Base-by-base conservation (phyloP, 2,888 invertebrate species). In the Beris morrisii region DNA sequence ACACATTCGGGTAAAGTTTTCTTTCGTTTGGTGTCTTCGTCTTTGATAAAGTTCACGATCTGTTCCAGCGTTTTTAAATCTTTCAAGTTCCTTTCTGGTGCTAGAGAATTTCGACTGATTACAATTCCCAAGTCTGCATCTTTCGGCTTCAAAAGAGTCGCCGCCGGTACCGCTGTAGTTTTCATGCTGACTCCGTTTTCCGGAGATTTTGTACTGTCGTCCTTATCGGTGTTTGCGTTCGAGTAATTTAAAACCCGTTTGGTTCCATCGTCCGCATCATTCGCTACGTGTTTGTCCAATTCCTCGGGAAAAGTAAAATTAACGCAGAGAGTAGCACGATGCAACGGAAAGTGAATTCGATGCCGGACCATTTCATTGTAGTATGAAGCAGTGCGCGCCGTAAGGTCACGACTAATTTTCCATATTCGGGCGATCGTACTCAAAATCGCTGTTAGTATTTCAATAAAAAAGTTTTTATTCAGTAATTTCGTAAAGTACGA, bases 391-490 rank as follows among this genome's bases (percentile, higher is more conserved):
- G 74, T 75, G 48, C 64, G 67, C 56, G 72, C 76, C 4, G 72
- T 65, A 13, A 77, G 68, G 15, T 71, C 63, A 2, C 68, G 67
- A 43, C 74, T 74, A 0, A 76, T 53, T 53, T 70, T 74, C 64
- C 75, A 71, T 5, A 78, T 70, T 61, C 76, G 77, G 2, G 76
- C 74, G 9, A 77, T 66, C 0, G 76, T 75, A 11, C 78, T 75
- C n/a, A 79, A 32, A 0, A 78, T 67, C 9, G 79, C 63, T 0
- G 76, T 75, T 0, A 73, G 71, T 0, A 71, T 74, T n/a, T 80
- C 80, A 71, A 79, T 72, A 46, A 79, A 80, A 64, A 70, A 78
- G 66, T 75, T 75, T 9, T 69, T 73, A 3, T 72, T 73, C 12
- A 80, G 68, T 66, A 79, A 67, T 69, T 74, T 74, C 0, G 69